A percentile compares a stretch with the other conserved stretches of the same genome.
Conservation (phyloP, 2,113 vertebrate genomes). For the Trichechus manatus region DNA sequence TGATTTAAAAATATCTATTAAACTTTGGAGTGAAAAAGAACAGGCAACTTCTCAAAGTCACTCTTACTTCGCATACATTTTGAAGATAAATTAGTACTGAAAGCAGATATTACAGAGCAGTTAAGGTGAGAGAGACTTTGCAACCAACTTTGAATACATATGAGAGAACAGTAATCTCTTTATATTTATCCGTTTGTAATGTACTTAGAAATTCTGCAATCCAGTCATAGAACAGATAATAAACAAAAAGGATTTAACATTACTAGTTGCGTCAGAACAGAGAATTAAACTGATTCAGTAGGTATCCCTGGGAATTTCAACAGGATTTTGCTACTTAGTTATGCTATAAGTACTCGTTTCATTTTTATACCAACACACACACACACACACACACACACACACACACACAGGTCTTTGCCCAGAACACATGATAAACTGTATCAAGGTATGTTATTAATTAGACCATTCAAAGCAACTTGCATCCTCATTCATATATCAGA, state of each 20-base stretch:
- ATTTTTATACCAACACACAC: neutral
- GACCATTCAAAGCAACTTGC: neutral
- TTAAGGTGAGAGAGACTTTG: neutral
- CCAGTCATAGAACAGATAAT: neutral
- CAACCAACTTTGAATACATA: constrained; percentile 12
- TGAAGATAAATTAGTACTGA: constrained; percentile 54
- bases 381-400: neutral
- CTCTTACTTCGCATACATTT: neutral
- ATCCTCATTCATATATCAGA: neutral
- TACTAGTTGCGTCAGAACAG: neutral
- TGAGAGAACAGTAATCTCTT: neutral
- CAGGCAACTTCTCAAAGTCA: constrained; percentile 21
- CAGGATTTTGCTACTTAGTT: neutral
- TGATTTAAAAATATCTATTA: constrained; percentile 15
- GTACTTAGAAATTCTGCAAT: constrained; percentile 22
- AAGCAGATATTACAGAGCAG: neutral
- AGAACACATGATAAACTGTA: neutral
- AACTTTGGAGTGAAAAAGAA: constrained; percentile 41
- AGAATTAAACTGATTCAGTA: neutral
- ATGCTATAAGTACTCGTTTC: neutral
- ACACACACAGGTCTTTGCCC: neutral
- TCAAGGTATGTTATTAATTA: neutral
- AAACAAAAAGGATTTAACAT: neutral
- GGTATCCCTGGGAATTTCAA: neutral
- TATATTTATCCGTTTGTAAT: neutral